Conservation (phyloP, 1,140 invertebrate species). For the Colletes latitarsis region DNA sequence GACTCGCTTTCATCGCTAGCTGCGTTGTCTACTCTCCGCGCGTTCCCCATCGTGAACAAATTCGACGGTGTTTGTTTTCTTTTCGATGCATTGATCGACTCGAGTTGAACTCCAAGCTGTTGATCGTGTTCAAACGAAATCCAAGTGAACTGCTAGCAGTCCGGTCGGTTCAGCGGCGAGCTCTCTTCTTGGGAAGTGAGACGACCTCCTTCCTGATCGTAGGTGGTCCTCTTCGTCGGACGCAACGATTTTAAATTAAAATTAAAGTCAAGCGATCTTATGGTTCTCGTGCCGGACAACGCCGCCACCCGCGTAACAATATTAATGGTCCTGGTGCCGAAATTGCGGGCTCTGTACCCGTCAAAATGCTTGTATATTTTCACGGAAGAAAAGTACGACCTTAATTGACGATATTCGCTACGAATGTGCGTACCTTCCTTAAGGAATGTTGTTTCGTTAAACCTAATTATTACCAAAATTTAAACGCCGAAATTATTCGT, state of each 20-base stretch:
- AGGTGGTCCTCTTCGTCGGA: slow-evolving; percentile 76
- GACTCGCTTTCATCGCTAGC: background rate
- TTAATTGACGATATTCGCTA: background rate
- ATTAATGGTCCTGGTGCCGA: slow-evolving; percentile 73
- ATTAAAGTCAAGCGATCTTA: slow-evolving; percentile 77
- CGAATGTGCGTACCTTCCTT: background rate
- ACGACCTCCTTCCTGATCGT: slow-evolving; percentile 70
- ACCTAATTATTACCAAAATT: slow-evolving; percentile 8
- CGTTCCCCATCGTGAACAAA: background rate
- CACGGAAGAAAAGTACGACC: background rate
- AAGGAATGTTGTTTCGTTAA: slow-evolving; percentile 8
- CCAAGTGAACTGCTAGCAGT: slow-evolving; percentile 53
- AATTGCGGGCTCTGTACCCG: slow-evolving; percentile 66
- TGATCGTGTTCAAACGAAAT: slow-evolving; percentile 54
- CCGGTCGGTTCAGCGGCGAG: slow-evolving; percentile 43
- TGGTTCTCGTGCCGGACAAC: slow-evolving; percentile 67
- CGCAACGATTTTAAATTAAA: slow-evolving; percentile 79
- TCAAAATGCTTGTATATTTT: slow-evolving; percentile 13
- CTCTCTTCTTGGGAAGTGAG: slow-evolving; percentile 61
- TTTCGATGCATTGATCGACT: slow-evolving; percentile 49
- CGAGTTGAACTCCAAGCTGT: slow-evolving; percentile 56
- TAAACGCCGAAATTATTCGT: background rate
- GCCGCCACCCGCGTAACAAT: slow-evolving; percentile 74
- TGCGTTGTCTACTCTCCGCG: background rate
- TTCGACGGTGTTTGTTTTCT: slow-evolving; percentile 3